These are phyloP conservation scores for Pyrgilauda ruficollis DNA, from an alignment of 2,113 vertebrate genomes.

Conservation along the genomic window DNA sequence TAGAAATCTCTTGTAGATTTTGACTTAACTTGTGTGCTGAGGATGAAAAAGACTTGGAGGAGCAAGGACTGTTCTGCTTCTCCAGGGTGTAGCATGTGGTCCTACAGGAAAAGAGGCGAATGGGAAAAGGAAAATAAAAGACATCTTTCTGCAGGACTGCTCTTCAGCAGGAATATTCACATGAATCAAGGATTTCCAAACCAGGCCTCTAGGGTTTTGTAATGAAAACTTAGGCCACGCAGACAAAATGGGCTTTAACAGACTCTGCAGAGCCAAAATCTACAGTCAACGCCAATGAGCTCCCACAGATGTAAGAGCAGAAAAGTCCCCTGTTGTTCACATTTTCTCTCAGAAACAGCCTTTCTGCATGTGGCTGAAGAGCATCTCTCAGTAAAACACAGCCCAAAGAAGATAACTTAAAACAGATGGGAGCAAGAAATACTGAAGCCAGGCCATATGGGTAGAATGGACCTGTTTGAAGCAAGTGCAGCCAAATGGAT, in stretches of 20 bases:
- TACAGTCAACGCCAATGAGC: not conserved
- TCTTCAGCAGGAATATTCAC: not conserved
- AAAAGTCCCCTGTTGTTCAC: not conserved
- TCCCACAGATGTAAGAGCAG: not conserved
- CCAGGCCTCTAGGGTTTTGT: not conserved
- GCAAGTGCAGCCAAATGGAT: conserved; percentile 23
- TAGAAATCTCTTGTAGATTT: not conserved
- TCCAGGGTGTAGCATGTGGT: fast-evolving
- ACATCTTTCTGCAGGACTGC: not conserved
- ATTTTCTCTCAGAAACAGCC: not conserved
- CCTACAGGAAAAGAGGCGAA: not conserved
- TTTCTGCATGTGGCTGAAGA: not conserved
- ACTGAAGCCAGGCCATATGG: not conserved
- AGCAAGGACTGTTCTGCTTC: not conserved
- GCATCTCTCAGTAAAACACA: not conserved
- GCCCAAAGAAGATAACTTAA: not conserved
- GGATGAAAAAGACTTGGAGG: not conserved
- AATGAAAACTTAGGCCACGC: not conserved
- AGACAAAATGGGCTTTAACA: not conserved
- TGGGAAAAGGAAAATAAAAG: not conserved
- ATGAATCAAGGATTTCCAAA: not conserved
- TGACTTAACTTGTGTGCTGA: not conserved
- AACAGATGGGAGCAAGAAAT: conserved; percentile 27
- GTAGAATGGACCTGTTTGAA: not conserved
- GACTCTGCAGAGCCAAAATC: not conserved